These are phyloP conservation scores for Peromyscus eremicus DNA, from an alignment of 2,797 vertebrate species.

Conservation along the genomic window DNA sequence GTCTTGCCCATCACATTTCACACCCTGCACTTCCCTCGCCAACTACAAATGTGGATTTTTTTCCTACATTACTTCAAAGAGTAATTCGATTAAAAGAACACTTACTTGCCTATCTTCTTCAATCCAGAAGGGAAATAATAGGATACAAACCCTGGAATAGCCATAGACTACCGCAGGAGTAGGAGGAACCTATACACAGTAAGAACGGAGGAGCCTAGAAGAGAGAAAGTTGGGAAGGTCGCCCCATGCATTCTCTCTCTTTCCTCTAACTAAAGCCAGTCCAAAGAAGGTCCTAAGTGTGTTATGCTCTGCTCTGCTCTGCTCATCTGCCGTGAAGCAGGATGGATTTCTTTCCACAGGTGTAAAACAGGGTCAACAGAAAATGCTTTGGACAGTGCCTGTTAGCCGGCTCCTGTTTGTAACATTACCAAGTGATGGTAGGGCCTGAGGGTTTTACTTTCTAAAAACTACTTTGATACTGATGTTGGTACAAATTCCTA, in stretches of 20 bases:
- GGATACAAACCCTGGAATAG: not conserved
- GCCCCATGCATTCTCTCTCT: not conserved
- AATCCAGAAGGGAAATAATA: not conserved
- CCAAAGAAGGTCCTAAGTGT: not conserved
- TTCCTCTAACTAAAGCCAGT: slow-evolving; percentile 34
- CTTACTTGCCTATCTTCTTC: slow-evolving; percentile 37
- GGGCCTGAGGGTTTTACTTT: slow-evolving; percentile 15
- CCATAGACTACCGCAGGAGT: not conserved
- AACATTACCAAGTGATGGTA: not conserved
- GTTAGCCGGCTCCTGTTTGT: slow-evolving; percentile 15
- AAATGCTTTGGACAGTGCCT: not conserved
- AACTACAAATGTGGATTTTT: not conserved
- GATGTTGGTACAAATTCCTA: slow-evolving; percentile 42
- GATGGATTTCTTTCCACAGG: not conserved
- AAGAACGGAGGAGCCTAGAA: not conserved
- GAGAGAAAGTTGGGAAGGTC: not conserved
- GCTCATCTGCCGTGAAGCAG: not conserved
- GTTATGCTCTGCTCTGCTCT: not conserved
- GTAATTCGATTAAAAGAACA: slow-evolving; percentile 12
- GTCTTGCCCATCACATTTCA: slow-evolving; percentile 7
- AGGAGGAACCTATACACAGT: not conserved
- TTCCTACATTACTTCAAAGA: slow-evolving; percentile 53
- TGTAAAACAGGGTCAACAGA: not conserved
- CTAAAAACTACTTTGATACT: slow-evolving; percentile 36
- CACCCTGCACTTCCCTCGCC: not conserved